Base-by-base conservation (phyloP, 2,797 vertebrate species). In the Chelmon rostratus region DNA sequence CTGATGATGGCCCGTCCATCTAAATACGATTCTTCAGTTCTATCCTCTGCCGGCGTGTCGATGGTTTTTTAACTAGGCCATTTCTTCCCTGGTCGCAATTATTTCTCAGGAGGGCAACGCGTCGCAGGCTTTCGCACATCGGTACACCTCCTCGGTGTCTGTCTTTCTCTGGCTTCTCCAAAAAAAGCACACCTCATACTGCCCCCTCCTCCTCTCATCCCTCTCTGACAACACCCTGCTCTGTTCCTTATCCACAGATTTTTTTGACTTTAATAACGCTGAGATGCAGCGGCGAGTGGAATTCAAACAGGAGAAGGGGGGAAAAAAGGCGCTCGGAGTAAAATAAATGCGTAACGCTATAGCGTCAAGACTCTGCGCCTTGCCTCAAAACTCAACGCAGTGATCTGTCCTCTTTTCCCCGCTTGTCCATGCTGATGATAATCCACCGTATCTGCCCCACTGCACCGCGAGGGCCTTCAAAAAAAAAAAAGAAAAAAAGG, bases 101-200 rank as follows among this genome's bases (percentile, higher is more conserved):
- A 91, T 94, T 91, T 93, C 91, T 95, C 90, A 83, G 83, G 91
- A 91, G 93, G 87, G 85, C 38, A 86, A 46, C 88, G 89, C 91
- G 94, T 92, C 93, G 92, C 92, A 91, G 89, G 88, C 86, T 83
- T 82, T 83, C 81, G 87, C 92, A 82, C 92, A 92, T 93, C 93
- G 91, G 86, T 81, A 85, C 94, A 94, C 93, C 93, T 94, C 92
- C 92, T 92, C 91, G 56, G 86, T 76, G 92, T 93, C 92, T 88
- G 92, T 93, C 93, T 92, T 92, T 91, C 93, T 93, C 92, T 91
- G 88, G 91, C 91, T 93, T 90, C 89, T 88, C 85, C 92, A 83
- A 91, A 94, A 94, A 93, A 93, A 94, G 89, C 91, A 92, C 90
- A 94, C 90, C 94, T 94, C 93, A 90, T 89, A 88, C 90, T 90